Percentiles rank a stretch among this genome's conserved stretches.
Conservation (phyloP, 1,140 invertebrate species). For the Bacillus rossius region DNA sequence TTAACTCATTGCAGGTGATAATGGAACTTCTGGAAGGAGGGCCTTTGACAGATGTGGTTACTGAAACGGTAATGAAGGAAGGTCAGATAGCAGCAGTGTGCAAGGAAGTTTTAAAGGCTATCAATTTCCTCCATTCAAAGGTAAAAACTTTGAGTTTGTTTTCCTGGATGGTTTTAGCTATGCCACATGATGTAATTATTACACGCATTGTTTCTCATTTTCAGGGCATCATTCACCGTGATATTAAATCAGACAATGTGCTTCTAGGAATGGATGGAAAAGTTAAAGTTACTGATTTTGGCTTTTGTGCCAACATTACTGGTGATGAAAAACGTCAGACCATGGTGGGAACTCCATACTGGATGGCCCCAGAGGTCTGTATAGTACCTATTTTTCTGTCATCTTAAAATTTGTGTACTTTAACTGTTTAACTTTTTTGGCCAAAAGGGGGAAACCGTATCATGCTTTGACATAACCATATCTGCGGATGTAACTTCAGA, state of each 20-base stretch:
- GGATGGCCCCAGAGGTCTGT: conserved; percentile 78
- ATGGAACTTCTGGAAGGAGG: conserved; percentile 97
- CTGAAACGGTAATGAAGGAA: conserved; percentile 96
- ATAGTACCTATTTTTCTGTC: conserved; percentile 24
- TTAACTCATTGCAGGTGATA: conserved; percentile 44
- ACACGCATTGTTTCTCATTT: conserved; percentile 6
- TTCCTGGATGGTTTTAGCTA: too few species aligned
- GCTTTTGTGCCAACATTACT: conserved; percentile 89
- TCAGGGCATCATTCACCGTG: conserved; percentile 81
- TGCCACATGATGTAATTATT: not conserved
- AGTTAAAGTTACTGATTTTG: conserved; percentile 98
- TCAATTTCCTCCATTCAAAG: conserved; percentile 86
- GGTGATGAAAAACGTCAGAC: conserved; percentile 94
- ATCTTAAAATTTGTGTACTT: conserved; percentile 24
- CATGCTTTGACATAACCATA: too few species aligned
- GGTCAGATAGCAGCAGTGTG: conserved; percentile 94
- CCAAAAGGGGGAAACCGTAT: not conserved
- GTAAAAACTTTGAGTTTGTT: conserved; percentile 22
- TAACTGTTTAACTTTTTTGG: conserved; percentile 43
- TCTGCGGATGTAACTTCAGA: not conserved
- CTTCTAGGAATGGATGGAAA: conserved; percentile 93
- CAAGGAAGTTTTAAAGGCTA: conserved; percentile 85
- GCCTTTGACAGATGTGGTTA: conserved; percentile 94
- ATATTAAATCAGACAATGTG: conserved; percentile 97
- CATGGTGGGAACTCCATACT: conserved; percentile 89